Conservation (phyloP, 2,797 vertebrate species). For the Euphonia xanthogaster region DNA sequence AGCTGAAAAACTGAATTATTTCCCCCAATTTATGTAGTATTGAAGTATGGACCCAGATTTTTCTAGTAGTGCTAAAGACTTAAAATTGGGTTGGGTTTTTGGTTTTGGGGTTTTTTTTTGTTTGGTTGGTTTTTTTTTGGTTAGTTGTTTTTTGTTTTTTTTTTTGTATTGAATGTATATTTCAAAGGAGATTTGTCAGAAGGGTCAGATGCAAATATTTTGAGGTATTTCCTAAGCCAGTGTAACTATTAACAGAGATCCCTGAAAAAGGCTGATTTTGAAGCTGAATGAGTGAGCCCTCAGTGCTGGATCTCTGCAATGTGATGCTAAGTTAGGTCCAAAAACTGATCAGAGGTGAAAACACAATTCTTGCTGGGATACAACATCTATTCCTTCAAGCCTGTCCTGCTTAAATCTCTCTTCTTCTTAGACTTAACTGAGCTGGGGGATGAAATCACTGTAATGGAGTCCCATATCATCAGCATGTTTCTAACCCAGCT, state of each 20-base stretch:
- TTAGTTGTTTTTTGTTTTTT: background rate
- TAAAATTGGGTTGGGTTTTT: background rate
- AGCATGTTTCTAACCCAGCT: background rate
- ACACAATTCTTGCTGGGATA: background rate
- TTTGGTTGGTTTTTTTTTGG: background rate
- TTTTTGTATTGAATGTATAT: background rate
- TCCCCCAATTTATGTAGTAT: rapidly evolving
- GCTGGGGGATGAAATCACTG: background rate
- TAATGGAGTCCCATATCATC: rapidly evolving
- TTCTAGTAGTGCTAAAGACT: background rate
- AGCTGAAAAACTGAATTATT: background rate
- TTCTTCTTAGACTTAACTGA: background rate
- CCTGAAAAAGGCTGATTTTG: background rate
- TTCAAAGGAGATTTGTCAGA: background rate
- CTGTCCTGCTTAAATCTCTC: background rate
- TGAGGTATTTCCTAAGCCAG: background rate
- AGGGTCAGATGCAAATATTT: background rate
- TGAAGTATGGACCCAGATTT: background rate
- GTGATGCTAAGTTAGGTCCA: background rate
- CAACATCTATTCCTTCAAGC: background rate
- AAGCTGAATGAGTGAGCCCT: rapidly evolving
- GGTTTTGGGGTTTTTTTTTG: too few species aligned
- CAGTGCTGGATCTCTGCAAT: background rate
- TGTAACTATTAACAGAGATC: background rate
- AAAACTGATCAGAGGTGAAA: background rate